phyloP scores from a whole-genome alignment of 37 sponge, comb jelly and placozoan species.

The Agelas oroides region DNA sequence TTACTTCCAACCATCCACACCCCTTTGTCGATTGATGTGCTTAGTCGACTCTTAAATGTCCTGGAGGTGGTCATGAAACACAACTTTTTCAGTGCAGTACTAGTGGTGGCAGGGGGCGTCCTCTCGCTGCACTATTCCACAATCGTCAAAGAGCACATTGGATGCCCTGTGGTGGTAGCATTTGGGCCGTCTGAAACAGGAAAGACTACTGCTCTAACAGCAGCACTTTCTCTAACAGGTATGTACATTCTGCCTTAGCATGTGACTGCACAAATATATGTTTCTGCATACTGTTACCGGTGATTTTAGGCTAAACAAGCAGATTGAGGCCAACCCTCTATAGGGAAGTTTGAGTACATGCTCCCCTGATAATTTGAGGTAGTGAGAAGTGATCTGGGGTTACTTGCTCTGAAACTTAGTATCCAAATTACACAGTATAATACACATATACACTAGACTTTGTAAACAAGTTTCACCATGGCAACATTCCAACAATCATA shows the following conservation, averaged over 20 bases:
- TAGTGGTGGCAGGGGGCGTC: slow-evolving; percentile 3
- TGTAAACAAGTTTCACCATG: too few relatives aligned
- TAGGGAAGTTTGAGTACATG: too few relatives aligned
- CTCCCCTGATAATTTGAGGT: too few relatives aligned
- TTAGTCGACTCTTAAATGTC: neutral
- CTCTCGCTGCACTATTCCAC: neutral
- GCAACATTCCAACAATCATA: too few relatives aligned
- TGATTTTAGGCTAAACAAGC: too few relatives aligned
- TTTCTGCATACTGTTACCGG: too few relatives aligned
- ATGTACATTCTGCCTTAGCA: neutral
- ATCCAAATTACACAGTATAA: too few relatives aligned
- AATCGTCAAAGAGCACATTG: neutral
- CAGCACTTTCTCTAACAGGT: slow-evolving; percentile 3
- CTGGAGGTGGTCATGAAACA: slow-evolving; percentile 6
- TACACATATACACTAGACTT: too few relatives aligned
- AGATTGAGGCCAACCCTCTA: too few relatives aligned
- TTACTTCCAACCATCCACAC: neutral
- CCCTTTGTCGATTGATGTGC: neutral
- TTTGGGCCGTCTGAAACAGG: slow-evolving; percentile 24
- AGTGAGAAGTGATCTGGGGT: too few relatives aligned
- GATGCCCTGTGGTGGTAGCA: slow-evolving; percentile 15
- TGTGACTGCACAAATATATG: too few relatives aligned
- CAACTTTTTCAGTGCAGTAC: neutral
- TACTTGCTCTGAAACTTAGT: too few relatives aligned
- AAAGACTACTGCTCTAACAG: slow-evolving; percentile 13